Evolutionary conservation across 2,113 vertebrate species (phyloP), one percentile per base, ranked within the genome.

Genomic region (Myodes glareolus): DNA sequence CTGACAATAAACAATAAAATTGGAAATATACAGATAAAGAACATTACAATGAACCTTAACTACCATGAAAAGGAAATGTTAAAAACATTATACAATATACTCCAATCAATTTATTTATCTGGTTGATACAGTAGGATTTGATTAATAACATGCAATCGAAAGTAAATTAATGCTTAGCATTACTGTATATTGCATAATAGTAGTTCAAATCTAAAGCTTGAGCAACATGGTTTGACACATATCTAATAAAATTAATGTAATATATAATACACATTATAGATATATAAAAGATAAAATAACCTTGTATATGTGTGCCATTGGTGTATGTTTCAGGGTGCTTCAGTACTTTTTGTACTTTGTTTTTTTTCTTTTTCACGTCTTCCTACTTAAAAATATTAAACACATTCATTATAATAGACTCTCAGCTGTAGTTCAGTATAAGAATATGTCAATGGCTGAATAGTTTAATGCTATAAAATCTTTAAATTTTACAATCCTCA

Each of bases 161-260:
- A 39, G 36, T 27, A 67, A 9, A 85, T 68, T 39, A n/a, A 42
- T 11, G 19, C 13, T 36, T 55, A 75, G 4, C 31, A n/a, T 55
- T 13, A 58, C 19, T 21, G 1, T 3, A 50, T 10, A 52, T 82
- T 33, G 4, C 27, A 58, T 68, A 88, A 70, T 50, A 45, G 2
- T 11, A 33, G 47, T 45, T 7, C 63, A 8, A 80, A 63, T 72
- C 3, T 14, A 90, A 50, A 81, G 47, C 27, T 23, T 82, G 36
- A 93, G 16, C 70, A 29, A 23, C n/a, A 42, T 68, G 16, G 36
- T 93, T 91, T 91, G 7, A 50, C 84, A 10, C 0, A 68, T 70
- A 88, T 39, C 73, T 91, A 92, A 47, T 50, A 7, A 96, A 42
- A 84, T 58, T 39, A 77, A 25, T 90, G 70, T 85, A 92, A 77